A percentile compares a stretch with the other conserved stretches of the same genome.
Evolutionary conservation across 2,113 vertebrate genomes (phyloP).

Genomic region (Hemiscyllium ocellatum): DNA sequence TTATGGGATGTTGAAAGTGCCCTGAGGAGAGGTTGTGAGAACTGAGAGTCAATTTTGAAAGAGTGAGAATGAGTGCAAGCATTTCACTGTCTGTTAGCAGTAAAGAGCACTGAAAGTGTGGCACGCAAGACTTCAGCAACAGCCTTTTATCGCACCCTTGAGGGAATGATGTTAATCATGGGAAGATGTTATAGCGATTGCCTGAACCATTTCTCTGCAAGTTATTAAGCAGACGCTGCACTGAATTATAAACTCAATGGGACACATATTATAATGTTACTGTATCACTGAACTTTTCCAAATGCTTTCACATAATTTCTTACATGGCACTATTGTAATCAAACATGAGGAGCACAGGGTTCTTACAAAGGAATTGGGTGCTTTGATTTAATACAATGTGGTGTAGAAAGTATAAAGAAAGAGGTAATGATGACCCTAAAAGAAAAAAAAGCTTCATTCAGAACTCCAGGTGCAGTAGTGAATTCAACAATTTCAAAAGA

Average conservation of each 20-base stretch:
- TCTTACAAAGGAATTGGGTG: background rate
- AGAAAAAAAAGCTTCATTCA: background rate
- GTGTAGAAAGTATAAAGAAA: background rate
- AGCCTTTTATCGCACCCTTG: background rate
- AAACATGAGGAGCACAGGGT: background rate
- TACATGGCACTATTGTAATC: background rate
- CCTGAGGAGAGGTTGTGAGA: constrained; percentile 42
- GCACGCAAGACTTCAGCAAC: background rate
- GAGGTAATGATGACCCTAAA: background rate
- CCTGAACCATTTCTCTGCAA: background rate
- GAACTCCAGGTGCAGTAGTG: background rate
- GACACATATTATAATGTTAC: background rate
- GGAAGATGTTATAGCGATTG: background rate
- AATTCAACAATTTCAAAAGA: background rate
- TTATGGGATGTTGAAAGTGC: constrained; percentile 44
- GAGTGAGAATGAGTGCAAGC: constrained; percentile 45
- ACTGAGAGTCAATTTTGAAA: constrained; percentile 44
- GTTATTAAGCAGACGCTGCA: background rate
- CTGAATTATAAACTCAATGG: constrained; percentile 7
- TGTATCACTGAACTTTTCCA: background rate
- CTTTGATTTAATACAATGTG: background rate
- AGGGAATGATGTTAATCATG: background rate
- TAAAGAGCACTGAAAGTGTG: background rate
- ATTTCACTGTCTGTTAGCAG: background rate
- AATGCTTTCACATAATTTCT: background rate